Evolutionary conservation across 2,888 invertebrate genomes (phyloP).

Genomic region (Drosophila peninsularis): DNA sequence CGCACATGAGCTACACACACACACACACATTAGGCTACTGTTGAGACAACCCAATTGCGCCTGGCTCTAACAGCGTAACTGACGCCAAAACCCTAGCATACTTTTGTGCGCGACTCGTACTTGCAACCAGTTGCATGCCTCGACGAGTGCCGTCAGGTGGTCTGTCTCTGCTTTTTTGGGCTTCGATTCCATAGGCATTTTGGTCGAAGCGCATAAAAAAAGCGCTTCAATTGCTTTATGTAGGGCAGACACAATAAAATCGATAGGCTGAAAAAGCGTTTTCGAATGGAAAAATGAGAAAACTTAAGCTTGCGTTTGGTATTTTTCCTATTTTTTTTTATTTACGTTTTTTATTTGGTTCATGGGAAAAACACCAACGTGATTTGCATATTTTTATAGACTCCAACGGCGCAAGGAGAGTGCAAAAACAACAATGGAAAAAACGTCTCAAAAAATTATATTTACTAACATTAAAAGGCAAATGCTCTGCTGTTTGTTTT

Average conservation of each 20-base stretch:
- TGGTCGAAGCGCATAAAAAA: slow-evolving; percentile 36
- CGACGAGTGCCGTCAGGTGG: slow-evolving; percentile 29
- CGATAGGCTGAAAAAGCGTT: slow-evolving; percentile 50
- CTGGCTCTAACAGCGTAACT: slow-evolving; percentile 2
- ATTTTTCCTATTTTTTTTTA: slow-evolving; percentile 11
- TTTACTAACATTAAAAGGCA: background rate
- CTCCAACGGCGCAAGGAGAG: slow-evolving; percentile 29
- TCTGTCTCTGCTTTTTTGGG: slow-evolving; percentile 20
- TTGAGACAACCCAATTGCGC: slow-evolving; percentile 2
- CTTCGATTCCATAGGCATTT: slow-evolving; percentile 25
- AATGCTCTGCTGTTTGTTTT: slow-evolving; percentile 6
- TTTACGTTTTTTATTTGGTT: slow-evolving; percentile 13
- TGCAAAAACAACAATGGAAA: slow-evolving; percentile 14
- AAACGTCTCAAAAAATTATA: background rate
- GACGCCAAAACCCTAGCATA: slow-evolving; percentile 28
- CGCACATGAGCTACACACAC: background rate
- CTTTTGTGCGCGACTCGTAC: slow-evolving; percentile 40
- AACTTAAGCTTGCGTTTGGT: slow-evolving; percentile 14
- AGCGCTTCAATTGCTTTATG: slow-evolving; percentile 45
- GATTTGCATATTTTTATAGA: slow-evolving; percentile 74
- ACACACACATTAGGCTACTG: slow-evolving; percentile 35
- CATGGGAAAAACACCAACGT: slow-evolving; percentile 52
- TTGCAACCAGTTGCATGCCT: slow-evolving; percentile 69
- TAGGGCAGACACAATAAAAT: slow-evolving; percentile 57
- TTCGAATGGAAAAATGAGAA: slow-evolving; percentile 19